Evolutionary conservation across 1,140 invertebrate genomes (phyloP), one percentile per base, ranked within the genome.

Genomic region (Frieseomelitta varia): DNA sequence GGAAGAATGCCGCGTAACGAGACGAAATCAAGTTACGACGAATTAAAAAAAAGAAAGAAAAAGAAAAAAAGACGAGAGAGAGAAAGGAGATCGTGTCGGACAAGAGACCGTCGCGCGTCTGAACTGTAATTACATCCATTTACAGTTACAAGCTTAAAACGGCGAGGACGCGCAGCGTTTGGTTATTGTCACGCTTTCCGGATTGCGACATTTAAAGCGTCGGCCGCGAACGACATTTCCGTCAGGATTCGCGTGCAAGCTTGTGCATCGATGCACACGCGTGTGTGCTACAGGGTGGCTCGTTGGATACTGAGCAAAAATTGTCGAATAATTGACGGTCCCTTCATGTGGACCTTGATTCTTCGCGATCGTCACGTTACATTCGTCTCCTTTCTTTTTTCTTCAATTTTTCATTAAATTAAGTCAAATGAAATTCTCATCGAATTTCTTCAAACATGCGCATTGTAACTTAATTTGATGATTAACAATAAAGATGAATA

Each of bases 111-210:
- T 47, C 39, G 6, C 27, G 69, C n/a, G 47, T 73, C 56, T 83
- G 51, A 79, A 71, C 81, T 83, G 81, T 71, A 83, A 83, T 83
- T 83, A 83, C 81, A 83, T 71, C 81, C 75, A 79, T 83, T 83
- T 58, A 79, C 81, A 71, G 75, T 30, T 63, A 24, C 63, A 12
- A 55, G 75, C 27, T 79, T 83, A 39, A 83, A 78, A 30, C 75
- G 27, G 19, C 55, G 55, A 53, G 47, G 39, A 61, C 55, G 34
- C 55, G 55, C 53, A 55, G 56, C 81, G 81, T 71, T 83, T 67
- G 67, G 81, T 83, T 83, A 79, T 75, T 71, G 81, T 83, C 56
- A 83, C 81, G 75, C 75, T 79, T 83, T 79, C 75, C 81, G 81
- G 81, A 34, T 21, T 21, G 81, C 47, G 67, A 79, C 75, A 83